phyloP scores from a whole-genome alignment of 2,888 invertebrate species.

The Harpalus rubripes region DNA sequence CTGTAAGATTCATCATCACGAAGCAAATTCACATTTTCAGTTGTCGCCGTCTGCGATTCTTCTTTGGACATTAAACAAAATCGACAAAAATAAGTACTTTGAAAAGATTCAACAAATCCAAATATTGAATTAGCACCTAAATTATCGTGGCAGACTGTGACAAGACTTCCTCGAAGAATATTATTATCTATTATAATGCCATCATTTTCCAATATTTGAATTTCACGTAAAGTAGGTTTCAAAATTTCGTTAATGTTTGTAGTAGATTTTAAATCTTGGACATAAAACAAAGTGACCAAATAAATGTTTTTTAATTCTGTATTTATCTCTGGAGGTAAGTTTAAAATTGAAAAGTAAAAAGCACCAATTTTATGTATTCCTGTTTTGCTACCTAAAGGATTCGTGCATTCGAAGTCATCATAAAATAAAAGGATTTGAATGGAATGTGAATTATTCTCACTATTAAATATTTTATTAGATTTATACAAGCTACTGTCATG shows the following conservation, averaged over 20 bases:
- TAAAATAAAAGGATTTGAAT: conserved; percentile 18
- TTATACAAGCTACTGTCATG: conserved; percentile 1
- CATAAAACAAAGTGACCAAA: not conserved
- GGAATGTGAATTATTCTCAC: not conserved
- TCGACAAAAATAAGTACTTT: not conserved
- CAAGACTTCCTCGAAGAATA: too few species aligned
- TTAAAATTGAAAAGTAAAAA: not conserved
- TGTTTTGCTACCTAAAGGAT: not conserved
- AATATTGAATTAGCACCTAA: too few species aligned
- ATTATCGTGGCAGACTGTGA: too few species aligned
- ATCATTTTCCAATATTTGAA: conserved; percentile 2
- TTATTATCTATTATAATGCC: not conserved
- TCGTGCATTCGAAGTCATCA: not conserved
- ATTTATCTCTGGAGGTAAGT: not conserved
- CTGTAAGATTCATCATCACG: not conserved
- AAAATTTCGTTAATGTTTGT: not conserved
- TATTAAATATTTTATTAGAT: not conserved
- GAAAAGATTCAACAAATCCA: too few species aligned
- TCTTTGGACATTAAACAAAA: conserved; percentile 8
- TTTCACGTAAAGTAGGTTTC: not conserved
- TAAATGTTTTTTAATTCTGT: not conserved
- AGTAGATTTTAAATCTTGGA: not conserved
- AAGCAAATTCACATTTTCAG: not conserved
- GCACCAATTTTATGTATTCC: conserved; percentile 6
- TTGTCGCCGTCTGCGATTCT: not conserved